Evolutionary conservation across 1,140 invertebrate species (phyloP).

Genomic region (Drosophila sucinea): DNA sequence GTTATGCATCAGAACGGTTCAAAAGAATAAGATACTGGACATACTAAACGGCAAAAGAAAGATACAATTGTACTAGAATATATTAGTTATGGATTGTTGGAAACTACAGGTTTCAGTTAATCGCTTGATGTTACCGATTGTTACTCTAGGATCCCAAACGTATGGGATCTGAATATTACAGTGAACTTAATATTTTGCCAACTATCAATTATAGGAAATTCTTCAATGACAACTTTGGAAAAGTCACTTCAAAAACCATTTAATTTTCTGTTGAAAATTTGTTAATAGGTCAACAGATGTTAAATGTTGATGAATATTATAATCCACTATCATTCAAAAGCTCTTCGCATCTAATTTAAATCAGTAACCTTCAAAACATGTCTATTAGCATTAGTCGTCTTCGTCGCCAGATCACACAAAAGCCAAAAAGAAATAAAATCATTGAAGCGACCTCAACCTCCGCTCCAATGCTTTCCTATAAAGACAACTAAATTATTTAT

Average conservation of each 20-base stretch:
- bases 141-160: too few relatives aligned
- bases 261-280: slow-evolving; percentile 16
- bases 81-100: too few relatives aligned
- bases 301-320: slow-evolving; percentile 45
- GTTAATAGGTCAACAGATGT: slow-evolving; percentile 49
- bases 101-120: too few relatives aligned
- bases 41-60: too few relatives aligned
- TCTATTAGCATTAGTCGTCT: slow-evolving; percentile 62
- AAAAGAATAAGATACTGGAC: too few relatives aligned
- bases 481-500: not conserved
- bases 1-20: too few relatives aligned
- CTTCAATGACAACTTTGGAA: not conserved
- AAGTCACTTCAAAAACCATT: slow-evolving; percentile 22
- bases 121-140: too few relatives aligned
- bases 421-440: slow-evolving; percentile 29
- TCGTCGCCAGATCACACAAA: slow-evolving; percentile 54
- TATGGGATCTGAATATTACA: too few relatives aligned
- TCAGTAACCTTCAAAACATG: slow-evolving; percentile 66
- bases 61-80: too few relatives aligned
- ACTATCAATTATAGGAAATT: too few relatives aligned
- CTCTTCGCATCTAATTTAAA: slow-evolving; percentile 65
- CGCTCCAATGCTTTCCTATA: slow-evolving; percentile 9
- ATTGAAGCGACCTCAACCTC: slow-evolving; percentile 60
- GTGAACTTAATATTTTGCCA: too few relatives aligned
- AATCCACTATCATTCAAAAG: slow-evolving; percentile 53